These are phyloP conservation scores for Ypsolopha sequella DNA, from an alignment of 2,888 invertebrate genomes.

Conservation along the genomic window DNA sequence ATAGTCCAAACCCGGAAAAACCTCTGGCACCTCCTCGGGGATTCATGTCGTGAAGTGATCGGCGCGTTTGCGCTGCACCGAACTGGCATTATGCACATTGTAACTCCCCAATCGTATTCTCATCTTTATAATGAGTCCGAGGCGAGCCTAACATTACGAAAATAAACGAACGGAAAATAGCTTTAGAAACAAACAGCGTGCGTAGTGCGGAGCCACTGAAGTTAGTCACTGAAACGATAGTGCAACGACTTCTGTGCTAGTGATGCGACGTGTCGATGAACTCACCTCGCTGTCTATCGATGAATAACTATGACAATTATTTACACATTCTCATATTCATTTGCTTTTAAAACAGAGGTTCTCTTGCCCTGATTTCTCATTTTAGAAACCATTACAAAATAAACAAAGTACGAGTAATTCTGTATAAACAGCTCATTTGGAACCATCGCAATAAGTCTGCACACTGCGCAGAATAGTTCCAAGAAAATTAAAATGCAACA, in stretches of 20 bases:
- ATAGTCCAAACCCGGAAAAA: no score
- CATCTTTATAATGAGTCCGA: not conserved
- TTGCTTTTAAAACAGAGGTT: no score
- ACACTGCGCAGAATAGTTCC: not conserved
- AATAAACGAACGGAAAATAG: conserved; percentile 33
- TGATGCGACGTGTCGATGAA: conserved; percentile 19
- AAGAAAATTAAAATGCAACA: conserved; percentile 29
- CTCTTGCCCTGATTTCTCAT: no score
- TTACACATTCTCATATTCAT: no score
- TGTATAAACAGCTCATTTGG: not conserved
- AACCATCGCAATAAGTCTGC: not conserved
- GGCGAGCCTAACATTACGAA: conserved; percentile 36
- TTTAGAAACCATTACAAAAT: no score
- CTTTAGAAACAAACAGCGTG: conserved; percentile 27
- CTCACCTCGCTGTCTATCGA: no score
- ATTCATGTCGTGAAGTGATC: no score
- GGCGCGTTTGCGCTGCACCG: no score
- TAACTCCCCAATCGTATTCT: no score
- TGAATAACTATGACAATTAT: no score
- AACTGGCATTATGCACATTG: no score
- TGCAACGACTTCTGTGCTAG: conserved; percentile 45
- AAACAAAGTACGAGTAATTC: not conserved
- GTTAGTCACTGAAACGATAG: conserved; percentile 47
- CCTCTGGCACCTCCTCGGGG: no score
- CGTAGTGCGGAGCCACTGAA: conserved; percentile 41